phyloP scores from a whole-genome alignment of 2,888 invertebrate genomes.

The Margaritifera margaritifera region DNA sequence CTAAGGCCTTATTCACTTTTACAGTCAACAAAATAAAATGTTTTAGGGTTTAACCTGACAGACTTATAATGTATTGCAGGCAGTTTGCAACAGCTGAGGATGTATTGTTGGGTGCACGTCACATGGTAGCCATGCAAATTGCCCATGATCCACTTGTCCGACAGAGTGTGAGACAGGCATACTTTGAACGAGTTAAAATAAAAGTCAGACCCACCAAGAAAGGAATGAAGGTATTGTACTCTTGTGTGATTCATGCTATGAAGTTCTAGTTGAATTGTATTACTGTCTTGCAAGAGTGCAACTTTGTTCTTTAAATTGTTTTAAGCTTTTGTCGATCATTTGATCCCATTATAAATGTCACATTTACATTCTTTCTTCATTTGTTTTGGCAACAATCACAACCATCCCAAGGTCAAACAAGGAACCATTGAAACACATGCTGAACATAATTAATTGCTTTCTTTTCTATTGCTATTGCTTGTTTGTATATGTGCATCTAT shows the following conservation, averaged over 20 bases:
- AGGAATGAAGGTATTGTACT: constrained; percentile 81
- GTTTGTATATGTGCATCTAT: too few species aligned
- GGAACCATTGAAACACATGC: too few species aligned
- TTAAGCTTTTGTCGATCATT: too few species aligned
- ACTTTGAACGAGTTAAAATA: constrained; percentile 90
- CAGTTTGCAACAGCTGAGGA: constrained; percentile 85
- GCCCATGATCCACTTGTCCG: constrained; percentile 92
- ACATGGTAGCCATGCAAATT: constrained; percentile 95
- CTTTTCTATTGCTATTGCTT: too few species aligned
- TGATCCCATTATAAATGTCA: too few species aligned
- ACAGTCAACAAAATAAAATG: too few species aligned
- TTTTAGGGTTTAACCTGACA: not conserved
- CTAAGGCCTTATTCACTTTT: too few species aligned
- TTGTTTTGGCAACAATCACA: too few species aligned
- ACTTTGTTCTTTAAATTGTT: too few species aligned
- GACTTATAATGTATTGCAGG: constrained; percentile 59
- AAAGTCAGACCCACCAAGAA: constrained; percentile 88
- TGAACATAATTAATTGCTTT: too few species aligned
- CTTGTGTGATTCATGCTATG: not conserved
- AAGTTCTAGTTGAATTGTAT: not conserved
- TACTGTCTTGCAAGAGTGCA: not conserved
- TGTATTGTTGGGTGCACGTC: constrained; percentile 90
- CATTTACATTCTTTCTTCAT: too few species aligned
- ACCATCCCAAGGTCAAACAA: too few species aligned
- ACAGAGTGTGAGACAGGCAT: constrained; percentile 85